Conservation (phyloP, 2,888 invertebrate species). For the Chrysopilus asiliformis region DNA sequence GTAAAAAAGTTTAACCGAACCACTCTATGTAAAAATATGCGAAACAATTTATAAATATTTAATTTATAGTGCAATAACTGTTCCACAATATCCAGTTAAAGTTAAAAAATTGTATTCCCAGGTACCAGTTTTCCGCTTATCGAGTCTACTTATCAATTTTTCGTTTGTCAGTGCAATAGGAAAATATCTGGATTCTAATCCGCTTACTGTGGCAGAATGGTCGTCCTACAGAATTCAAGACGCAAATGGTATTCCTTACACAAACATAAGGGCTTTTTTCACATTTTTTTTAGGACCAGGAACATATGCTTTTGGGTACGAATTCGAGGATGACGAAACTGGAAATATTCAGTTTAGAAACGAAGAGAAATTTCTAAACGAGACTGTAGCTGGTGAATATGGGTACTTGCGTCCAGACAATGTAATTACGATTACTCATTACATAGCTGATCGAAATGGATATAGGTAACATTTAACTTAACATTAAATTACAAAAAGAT, state of each 20-base stretch:
- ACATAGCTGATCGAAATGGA: slow-evolving; percentile 50
- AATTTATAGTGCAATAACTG: no score
- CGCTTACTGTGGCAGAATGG: slow-evolving; percentile 32
- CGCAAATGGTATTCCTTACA: slow-evolving; percentile 22
- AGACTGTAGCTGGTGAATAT: slow-evolving; percentile 58
- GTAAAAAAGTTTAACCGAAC: no score
- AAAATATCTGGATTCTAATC: no score
- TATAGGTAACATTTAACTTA: slow-evolving; percentile 49
- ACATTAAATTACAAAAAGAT: no score
- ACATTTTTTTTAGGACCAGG: slow-evolving; percentile 38
- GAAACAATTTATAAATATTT: no score
- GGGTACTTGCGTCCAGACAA: slow-evolving; percentile 55
- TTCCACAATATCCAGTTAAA: no score
- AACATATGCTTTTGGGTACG: slow-evolving; percentile 60
- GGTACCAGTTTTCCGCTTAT: no score
- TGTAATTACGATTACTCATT: slow-evolving; percentile 44
- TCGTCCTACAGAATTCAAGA: slow-evolving; percentile 31
- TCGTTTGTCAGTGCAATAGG: no score
- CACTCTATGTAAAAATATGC: no score
- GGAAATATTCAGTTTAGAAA: slow-evolving; percentile 57
- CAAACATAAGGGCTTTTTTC: background rate
- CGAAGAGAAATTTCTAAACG: slow-evolving; percentile 55
- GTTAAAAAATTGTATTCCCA: no score
- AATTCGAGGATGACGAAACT: slow-evolving; percentile 47
- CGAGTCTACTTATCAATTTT: no score